Base-by-base conservation (phyloP, 2,888 invertebrate species). In the Sminthurinus aureus region DNA sequence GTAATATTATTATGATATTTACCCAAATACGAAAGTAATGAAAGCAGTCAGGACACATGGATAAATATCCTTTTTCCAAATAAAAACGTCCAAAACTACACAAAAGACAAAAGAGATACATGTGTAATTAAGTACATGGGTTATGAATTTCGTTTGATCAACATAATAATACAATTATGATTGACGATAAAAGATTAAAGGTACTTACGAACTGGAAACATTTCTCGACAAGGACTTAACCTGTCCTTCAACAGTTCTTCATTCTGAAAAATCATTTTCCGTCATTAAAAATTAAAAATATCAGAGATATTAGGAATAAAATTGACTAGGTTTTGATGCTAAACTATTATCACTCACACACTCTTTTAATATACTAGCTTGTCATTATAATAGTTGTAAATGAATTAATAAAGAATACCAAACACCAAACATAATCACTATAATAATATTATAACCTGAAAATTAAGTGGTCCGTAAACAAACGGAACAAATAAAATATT, bases 51-150 rank as follows among this genome's bases (percentile, higher is more conserved):
- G 93, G 81, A 95, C 93, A 82, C 94, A 94, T 58, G 97, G 96
- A 90, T 96, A 94, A 93, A 95, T 95, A 86, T 94, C 94, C 89
- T 95, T 94, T 89, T 96, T 95, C 97, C 97, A 97, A 82, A 95
- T 85, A 81, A 88, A 88, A 15, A 87, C 78, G 67, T 88, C 88
- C 85, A 88, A 67, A 13, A 88, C 38, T 38, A 38, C 6, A 6
- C 38, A 38, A 38, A 38, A 38, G 38, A 38, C 1, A 38, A 38
- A 38, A 38, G 1, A 38, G 1, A 38, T 38, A 6, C 38, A 38
- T 38, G 38, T 38, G 6, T 38, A 4, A 38, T 38, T 38, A 6
- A 38, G 1, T 38, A n/a, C n/a, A n/a, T n/a, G n/a, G n/a, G n/a
- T 38, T 38, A 38, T 38, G 6, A 38, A 38, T 38, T 38, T 6